Conservation (phyloP, 2,797 vertebrate genomes). For the Eospalax fontanierii region DNA sequence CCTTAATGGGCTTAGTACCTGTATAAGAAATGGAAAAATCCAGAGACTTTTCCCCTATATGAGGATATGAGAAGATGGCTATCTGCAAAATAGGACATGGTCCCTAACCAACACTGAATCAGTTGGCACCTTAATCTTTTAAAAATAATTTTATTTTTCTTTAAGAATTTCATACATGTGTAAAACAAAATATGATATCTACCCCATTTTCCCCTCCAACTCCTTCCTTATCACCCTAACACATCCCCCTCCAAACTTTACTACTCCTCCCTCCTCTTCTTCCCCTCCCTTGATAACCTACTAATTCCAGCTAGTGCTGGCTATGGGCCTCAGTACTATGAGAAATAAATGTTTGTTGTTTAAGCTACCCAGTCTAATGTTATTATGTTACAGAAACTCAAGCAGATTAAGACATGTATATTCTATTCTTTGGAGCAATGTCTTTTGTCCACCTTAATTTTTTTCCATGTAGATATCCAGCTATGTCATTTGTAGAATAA, state of each 20-base stretch:
- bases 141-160: neutral
- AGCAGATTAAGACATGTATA: neutral
- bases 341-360: too few species aligned
- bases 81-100: neutral
- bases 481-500: neutral
- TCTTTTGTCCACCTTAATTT: constrained; percentile 22
- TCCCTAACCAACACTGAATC: neutral
- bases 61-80: neutral
- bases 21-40: neutral
- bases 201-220: neutral
- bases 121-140: neutral
- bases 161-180: neutral
- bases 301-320: neutral
- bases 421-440: constrained; percentile 15
- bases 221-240: neutral
- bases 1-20: neutral
- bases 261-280: too few species aligned
- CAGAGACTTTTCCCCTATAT: neutral
- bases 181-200: neutral
- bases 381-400: neutral
- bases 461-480: neutral
- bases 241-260: neutral
- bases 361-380: neutral
- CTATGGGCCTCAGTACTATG: neutral
- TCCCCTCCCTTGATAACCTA: neutral